Percentiles rank a stretch among this genome's conserved stretches.
Evolutionary conservation across 2,113 vertebrate species (phyloP).

Genomic region (Callorhinus ursinus): DNA sequence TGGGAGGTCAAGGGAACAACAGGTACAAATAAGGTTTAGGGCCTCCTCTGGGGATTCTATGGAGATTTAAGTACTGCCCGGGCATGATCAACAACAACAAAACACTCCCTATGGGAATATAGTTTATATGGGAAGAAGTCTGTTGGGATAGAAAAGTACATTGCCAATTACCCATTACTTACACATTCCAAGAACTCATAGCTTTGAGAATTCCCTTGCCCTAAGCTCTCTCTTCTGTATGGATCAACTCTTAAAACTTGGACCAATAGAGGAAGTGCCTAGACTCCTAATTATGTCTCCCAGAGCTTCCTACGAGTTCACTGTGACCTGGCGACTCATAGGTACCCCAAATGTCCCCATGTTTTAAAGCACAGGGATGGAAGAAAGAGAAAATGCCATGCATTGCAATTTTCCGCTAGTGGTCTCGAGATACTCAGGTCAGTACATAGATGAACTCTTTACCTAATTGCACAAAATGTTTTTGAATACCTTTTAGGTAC

Average conservation of each 20-base stretch:
- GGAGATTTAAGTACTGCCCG: background rate
- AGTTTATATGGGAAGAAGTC: background rate
- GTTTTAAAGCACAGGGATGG: background rate
- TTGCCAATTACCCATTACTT: background rate
- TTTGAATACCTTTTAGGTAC: background rate
- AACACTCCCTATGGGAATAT: background rate
- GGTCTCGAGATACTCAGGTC: background rate
- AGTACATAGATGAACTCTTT: background rate
- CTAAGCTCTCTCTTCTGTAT: background rate
- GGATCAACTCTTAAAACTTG: conserved; percentile 2
- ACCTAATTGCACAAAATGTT: background rate
- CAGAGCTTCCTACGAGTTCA: background rate
- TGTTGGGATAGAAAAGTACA: background rate
- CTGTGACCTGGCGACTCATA: background rate
- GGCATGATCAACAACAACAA: background rate
- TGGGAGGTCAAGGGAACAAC: conserved; percentile 7
- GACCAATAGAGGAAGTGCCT: background rate
- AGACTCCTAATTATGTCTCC: background rate
- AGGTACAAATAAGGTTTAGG: background rate
- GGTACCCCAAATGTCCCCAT: background rate
- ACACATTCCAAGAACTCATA: background rate
- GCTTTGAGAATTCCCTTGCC: background rate
- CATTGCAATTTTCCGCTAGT: background rate
- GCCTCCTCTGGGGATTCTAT: background rate
- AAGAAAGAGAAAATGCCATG: background rate